Conservation (phyloP, 2,113 vertebrate genomes). For the Colistium nudipinnis region DNA sequence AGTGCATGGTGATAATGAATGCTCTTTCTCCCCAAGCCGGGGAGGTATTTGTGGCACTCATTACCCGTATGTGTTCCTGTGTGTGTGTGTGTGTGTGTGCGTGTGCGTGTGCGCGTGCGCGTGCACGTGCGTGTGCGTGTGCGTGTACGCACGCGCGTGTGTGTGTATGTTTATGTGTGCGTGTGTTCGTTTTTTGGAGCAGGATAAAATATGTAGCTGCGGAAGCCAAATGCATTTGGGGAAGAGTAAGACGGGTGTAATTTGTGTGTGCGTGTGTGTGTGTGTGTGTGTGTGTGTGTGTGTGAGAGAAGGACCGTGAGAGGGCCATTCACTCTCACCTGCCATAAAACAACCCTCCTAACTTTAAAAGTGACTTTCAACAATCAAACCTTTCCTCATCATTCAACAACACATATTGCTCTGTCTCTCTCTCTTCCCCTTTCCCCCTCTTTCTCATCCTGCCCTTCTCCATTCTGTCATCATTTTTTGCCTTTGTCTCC, state of each 20-base stretch:
- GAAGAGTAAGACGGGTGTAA: background rate
- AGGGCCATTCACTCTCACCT: background rate
- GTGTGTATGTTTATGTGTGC: background rate
- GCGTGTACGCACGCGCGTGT: background rate
- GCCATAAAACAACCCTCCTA: slow-evolving; percentile 10
- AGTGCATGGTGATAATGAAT: slow-evolving; percentile 55
- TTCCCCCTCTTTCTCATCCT: background rate
- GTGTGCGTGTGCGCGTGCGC: no score
- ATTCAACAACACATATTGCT: slow-evolving; percentile 1
- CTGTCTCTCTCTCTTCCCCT: background rate
- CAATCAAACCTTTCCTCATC: slow-evolving; percentile 2
- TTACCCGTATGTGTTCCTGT: slow-evolving; percentile 18
- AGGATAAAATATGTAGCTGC: background rate
- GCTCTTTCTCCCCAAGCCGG: slow-evolving; percentile 13
- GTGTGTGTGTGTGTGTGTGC: background rate
- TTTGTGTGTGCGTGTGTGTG: background rate
- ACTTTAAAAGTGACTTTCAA: slow-evolving; percentile 46
- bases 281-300: background rate
- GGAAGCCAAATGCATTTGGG: slow-evolving; percentile 16
- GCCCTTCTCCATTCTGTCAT: slow-evolving; percentile 5
- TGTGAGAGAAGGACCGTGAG: background rate
- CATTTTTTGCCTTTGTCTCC: slow-evolving; percentile 25
- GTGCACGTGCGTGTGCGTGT: background rate
- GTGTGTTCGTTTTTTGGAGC: background rate
- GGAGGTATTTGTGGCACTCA: slow-evolving; percentile 28